Evolutionary conservation across 2,888 invertebrate genomes (phyloP), one percentile per base, ranked within the genome.

Genomic region (Norana najaformis): DNA sequence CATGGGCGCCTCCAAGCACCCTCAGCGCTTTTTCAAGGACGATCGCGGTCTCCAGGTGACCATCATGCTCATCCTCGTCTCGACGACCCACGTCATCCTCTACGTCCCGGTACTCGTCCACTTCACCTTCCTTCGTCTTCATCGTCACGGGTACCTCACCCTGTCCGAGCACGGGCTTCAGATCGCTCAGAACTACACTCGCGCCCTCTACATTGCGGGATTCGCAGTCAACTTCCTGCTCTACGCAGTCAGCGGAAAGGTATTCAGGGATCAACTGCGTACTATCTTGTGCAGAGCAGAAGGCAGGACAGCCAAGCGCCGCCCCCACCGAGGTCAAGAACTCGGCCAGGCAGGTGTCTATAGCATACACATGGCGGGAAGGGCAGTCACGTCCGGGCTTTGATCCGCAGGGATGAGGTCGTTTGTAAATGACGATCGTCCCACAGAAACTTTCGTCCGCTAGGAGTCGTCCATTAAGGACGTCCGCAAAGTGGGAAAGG

Each of bases 221-320:
- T 92, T 92, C 88, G 91, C 92, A 30, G 92, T 91, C 90, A 92
- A 92, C 91, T 92, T 92, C 88, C 92, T 92, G 89, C 91, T 92
- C 88, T 92, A 92, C 91, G 92, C 92, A 3, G 88, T 92, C 53
- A 91, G 91, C 35, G 92, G 92, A 6, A 47, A 90, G 8, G 90
- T 92, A 4, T 92, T 92, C 91, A 53, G 92, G 34, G 90, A 92
- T 41, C 92, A 92, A 88, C 91, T 92, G 35, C 82, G 90, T 53
- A 41, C 38, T 34, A 90, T 92, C 20, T 88, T 92, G 20, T 91
- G 91, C 88, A 34, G 88, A 16, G 0, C 35, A 11, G 34, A 20
- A 23, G 36, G 47, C 20, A 88, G 35, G 35, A 16, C 47, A 82
- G 69, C 4, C n/a, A 20, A 35, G 14, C 36, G 36, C 35, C 85